phyloP scores from a whole-genome alignment of 1,140 invertebrate genomes.

The Drosophila miranda region DNA sequence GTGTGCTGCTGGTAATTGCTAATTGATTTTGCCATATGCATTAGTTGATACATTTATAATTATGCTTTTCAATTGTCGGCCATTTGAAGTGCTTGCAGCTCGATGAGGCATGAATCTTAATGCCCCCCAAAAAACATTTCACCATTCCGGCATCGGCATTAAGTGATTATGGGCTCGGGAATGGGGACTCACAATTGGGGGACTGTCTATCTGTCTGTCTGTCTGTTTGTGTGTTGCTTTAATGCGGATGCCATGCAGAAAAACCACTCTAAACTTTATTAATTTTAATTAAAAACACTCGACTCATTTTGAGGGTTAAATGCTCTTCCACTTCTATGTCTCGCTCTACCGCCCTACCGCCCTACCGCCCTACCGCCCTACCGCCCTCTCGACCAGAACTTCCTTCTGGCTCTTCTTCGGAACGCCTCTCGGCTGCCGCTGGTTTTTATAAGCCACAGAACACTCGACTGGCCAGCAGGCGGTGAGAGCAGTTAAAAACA shows the following conservation, averaged over 20 bases:
- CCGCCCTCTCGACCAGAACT: constrained; percentile 28
- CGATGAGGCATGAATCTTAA: constrained; percentile 37
- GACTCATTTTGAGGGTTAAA: constrained; percentile 72
- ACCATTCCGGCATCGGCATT: constrained; percentile 36
- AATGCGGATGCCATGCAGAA: constrained; percentile 28
- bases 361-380: neutral
- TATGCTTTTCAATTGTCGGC: constrained; percentile 62
- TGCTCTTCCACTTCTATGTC: constrained; percentile 35
- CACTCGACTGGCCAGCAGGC: constrained; percentile 69
- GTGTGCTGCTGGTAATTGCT: constrained; percentile 52
- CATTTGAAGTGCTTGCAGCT: constrained; percentile 43
- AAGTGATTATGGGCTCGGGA: constrained; percentile 40
- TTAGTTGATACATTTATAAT: constrained; percentile 76
- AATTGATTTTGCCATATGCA: constrained; percentile 77
- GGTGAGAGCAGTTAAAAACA: constrained; percentile 70
- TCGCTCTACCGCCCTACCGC: neutral
- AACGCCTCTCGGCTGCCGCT: constrained; percentile 1
- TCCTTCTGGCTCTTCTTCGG: neutral
- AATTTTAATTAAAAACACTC: constrained; percentile 80
- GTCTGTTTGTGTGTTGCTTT: neutral
- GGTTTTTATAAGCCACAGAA: constrained; percentile 62
- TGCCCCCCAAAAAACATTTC: constrained; percentile 25
- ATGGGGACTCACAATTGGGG: neutral
- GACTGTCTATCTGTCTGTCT: no score
- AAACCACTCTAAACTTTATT: constrained; percentile 77